A percentile compares a stretch with the other conserved stretches of the same genome.
phyloP scores from a whole-genome alignment of 2,113 vertebrate genomes.

The Lepidothrix coronata region DNA sequence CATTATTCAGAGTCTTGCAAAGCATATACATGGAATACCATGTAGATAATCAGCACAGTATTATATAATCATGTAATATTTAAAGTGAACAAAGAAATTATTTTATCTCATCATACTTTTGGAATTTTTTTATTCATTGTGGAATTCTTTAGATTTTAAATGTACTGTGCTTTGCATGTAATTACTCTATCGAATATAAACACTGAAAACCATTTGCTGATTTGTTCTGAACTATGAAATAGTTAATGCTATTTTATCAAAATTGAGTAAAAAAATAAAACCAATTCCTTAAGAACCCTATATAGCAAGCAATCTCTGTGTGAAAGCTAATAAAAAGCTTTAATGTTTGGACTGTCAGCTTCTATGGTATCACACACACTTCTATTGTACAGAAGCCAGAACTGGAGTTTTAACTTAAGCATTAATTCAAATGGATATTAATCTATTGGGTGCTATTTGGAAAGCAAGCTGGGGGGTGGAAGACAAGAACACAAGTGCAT shows the following conservation, averaged over 20 bases:
- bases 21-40: background rate
- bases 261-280: background rate
- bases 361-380: background rate
- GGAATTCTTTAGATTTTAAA: background rate
- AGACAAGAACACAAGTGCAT: background rate
- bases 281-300: background rate
- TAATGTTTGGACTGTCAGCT: background rate
- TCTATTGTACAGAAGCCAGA: background rate
- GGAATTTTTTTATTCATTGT: background rate
- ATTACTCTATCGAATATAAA: background rate
- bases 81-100: background rate
- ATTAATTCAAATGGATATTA: conserved; percentile 37
- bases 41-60: background rate
- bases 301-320: background rate
- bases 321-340: conserved; percentile 20
- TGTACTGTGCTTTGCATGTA: background rate
- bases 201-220: background rate
- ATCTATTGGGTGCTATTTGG: conserved; percentile 7
- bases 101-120: background rate
- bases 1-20: background rate
- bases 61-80: background rate
- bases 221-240: background rate
- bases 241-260: background rate
- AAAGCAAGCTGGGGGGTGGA: background rate
- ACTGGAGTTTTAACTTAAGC: conserved; percentile 9